A percentile compares a stretch with the other conserved stretches of the same genome.
Conservation (phyloP, 2,113 vertebrate species). For the Phainopepla nitens region DNA sequence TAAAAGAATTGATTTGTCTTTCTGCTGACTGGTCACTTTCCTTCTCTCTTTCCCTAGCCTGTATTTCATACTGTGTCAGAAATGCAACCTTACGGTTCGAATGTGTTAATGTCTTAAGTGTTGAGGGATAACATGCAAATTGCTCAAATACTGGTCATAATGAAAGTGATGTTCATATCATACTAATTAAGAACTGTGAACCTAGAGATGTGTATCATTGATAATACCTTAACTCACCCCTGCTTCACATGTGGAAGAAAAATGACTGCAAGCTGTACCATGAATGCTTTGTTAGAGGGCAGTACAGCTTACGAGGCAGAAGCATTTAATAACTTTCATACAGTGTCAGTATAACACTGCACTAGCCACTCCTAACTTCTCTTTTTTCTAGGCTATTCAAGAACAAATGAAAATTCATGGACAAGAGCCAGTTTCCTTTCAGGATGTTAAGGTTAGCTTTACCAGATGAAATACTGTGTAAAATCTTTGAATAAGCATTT, state of each 20-base stretch:
- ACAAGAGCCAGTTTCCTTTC: constrained; percentile 94
- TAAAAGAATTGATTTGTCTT: background rate
- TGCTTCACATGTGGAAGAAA: background rate
- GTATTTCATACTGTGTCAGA: background rate
- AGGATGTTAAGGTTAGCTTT: constrained; percentile 91
- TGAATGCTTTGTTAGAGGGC: background rate
- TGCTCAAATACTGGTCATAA: background rate
- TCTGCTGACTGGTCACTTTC: background rate
- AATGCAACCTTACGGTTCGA: background rate
- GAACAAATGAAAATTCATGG: constrained; percentile 97
- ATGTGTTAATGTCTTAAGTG: background rate
- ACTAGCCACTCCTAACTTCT: background rate
- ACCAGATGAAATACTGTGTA: background rate
- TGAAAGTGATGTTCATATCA: background rate
- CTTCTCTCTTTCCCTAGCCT: background rate
- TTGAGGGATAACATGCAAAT: background rate
- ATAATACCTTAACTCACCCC: background rate
- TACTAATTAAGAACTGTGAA: background rate
- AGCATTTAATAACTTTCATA: background rate
- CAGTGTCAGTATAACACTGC: background rate
- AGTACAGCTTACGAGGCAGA: background rate
- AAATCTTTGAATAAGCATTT: background rate
- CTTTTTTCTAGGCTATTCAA: constrained; percentile 86
- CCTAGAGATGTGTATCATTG: fast-evolving
- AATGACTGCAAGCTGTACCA: background rate